Evolutionary conservation across 2,113 vertebrate species (phyloP), one percentile per base, ranked within the genome.

Genomic region (Pluvianellus socialis): DNA sequence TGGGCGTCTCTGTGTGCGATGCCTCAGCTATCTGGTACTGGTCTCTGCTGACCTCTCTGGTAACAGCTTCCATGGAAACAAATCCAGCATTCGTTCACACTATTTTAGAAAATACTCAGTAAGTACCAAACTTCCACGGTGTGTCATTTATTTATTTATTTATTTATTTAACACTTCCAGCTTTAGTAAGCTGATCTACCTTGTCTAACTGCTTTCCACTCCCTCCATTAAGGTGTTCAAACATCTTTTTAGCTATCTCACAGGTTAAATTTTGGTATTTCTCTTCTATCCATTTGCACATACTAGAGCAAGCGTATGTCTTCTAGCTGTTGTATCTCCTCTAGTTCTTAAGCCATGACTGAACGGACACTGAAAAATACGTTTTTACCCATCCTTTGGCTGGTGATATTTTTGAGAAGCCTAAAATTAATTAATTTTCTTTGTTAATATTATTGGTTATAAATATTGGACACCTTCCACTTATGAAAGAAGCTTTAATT

Each of bases 1-100:
- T 98, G 94, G 99, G 99, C 35, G 99, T 99, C 79, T 99, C 99
- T 1, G 99, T 99, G 50, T 99, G 99, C 1, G 99, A 99, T 59
- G 99, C 99, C 84, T 99, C 99, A 2, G 99, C 99, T 55, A 99
- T 99, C 98, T 99, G 99, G 99, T 99, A 99, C 97, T 98, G 99
- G 98, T 99, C 99, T 86, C 98, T 99, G 85, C 98, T 99, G 95
- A 99, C 99, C 42, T 99, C 99, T 19, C 97, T 99, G 97, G 99
- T 99, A 94, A 99, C 99, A 0, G 99, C 99, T 18, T 99, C 99
- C 81, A 99, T 99, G 99, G 99, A 99, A 97, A 99, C 99, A 14
- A 99, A 99, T 92, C 99, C 99, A 6, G 98, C 98, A 6, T 98
- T 99, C 38, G 99, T 99, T 88, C 99, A 99, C 92, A 99, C 99